Evolutionary conservation across 2,797 vertebrate species (phyloP).

Genomic region (Discoglossus pictus): DNA sequence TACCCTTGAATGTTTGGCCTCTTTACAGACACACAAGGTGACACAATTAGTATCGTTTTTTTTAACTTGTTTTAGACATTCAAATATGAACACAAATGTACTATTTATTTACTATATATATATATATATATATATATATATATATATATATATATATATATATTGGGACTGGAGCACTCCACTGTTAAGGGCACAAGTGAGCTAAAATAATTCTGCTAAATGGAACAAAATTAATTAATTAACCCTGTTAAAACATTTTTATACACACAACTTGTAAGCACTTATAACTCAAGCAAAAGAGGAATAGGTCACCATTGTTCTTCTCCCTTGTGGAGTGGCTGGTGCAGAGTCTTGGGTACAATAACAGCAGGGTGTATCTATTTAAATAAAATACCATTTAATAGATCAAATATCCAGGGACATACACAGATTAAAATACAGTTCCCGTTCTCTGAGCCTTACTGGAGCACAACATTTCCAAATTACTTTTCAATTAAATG

Average conservation of each 20-base stretch:
- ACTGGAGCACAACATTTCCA: constrained; percentile 12
- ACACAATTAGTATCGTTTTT: too few relatives aligned
- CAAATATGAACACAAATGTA: too few relatives aligned
- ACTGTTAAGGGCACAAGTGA: too few relatives aligned
- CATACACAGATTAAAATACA: constrained; percentile 1
- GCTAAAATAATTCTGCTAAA: neutral
- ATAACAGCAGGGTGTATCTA: constrained; percentile 4
- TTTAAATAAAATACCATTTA: constrained; percentile 28
- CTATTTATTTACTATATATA: too few relatives aligned
- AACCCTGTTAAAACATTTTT: neutral
- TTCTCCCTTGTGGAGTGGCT: constrained; percentile 2
- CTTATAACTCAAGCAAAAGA: neutral
- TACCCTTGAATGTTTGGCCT: too few relatives aligned
- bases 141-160: too few relatives aligned
- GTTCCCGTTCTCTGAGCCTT: neutral
- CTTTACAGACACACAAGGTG: too few relatives aligned
- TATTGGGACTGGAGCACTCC: too few relatives aligned
- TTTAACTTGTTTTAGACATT: too few relatives aligned
- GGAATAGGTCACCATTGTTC: constrained; percentile 24
- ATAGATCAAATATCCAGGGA: constrained; percentile 5
- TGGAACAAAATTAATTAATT: neutral
- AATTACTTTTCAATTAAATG: constrained; percentile 12
- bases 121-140: too few relatives aligned
- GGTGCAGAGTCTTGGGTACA: neutral
- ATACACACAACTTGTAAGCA: constrained; percentile 2